Percentiles rank a stretch among this genome's conserved stretches.
phyloP scores from a whole-genome alignment of 2,113 vertebrate species.

The Pitta sordida region DNA sequence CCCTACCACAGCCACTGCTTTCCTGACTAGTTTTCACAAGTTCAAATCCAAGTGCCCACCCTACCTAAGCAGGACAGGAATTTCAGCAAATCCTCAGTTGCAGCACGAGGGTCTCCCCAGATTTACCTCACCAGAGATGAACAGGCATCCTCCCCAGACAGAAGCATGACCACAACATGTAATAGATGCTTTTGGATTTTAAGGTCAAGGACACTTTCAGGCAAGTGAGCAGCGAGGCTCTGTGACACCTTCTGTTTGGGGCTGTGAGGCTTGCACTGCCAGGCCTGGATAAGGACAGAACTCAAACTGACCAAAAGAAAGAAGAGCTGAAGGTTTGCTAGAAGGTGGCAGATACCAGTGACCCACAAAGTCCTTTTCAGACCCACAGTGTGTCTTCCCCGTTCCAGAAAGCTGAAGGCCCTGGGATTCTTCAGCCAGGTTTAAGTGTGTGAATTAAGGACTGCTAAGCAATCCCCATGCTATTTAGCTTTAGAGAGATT shows the following conservation, averaged over 20 bases:
- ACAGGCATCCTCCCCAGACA: not conserved
- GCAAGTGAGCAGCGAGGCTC: rapidly evolving
- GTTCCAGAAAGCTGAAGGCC: not conserved
- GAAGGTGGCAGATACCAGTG: not conserved
- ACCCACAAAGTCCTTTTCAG: not conserved
- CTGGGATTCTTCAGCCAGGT: not conserved
- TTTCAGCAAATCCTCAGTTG: not conserved
- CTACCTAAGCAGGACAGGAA: not conserved
- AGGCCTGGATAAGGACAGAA: not conserved
- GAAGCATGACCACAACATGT: not conserved
- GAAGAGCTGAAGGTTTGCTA: not conserved
- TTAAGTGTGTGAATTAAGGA: not conserved
- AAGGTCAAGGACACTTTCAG: not conserved
- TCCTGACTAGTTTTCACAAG: not conserved
- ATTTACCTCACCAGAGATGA: not conserved
- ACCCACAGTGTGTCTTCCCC: rapidly evolving
- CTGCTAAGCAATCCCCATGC: not conserved
- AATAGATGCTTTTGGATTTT: not conserved
- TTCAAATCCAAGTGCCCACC: not conserved
- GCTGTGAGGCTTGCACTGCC: not conserved
- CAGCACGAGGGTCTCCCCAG: not conserved
- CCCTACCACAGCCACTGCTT: not conserved
- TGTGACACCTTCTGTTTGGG: not conserved
- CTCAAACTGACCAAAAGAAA: not conserved
- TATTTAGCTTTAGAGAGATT: constrained; percentile 22